Percentiles rank a stretch among this genome's conserved stretches.
Evolutionary conservation across 2,113 vertebrate genomes (phyloP).

Genomic region (Carollia perspicillata): DNA sequence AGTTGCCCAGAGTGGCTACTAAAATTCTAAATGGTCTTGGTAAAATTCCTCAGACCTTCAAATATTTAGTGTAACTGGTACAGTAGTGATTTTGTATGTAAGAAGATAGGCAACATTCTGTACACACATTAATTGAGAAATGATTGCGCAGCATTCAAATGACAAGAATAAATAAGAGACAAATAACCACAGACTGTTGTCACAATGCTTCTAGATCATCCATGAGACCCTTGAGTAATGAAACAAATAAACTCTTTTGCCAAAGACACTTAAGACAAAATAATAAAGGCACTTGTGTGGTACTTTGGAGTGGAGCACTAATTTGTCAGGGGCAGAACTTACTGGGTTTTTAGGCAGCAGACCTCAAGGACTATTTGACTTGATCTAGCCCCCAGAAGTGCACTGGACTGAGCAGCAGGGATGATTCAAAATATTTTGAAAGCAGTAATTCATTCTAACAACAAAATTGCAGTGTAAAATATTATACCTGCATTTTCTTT

Average conservation of each 20-base stretch:
- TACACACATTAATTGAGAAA: background rate
- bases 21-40: background rate
- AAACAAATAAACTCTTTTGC: background rate
- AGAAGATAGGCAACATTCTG: background rate
- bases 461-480: background rate
- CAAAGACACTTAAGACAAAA: background rate
- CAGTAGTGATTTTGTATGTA: background rate
- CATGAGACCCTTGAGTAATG: background rate
- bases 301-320: background rate
- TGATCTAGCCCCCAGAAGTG: too few relatives aligned
- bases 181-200: background rate
- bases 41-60: background rate
- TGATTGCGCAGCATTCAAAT: background rate
- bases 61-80: background rate
- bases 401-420: rapidly evolving
- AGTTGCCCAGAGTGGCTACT: background rate
- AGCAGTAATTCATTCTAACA: background rate
- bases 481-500: background rate
- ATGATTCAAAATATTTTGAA: background rate
- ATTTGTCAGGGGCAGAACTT: background rate
- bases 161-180: background rate
- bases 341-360: background rate
- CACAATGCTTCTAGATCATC: background rate
- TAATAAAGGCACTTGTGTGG: background rate
- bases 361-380: too few relatives aligned